phyloP scores from a whole-genome alignment of 1,140 invertebrate genomes.

The Dermatophagoides farinae region DNA sequence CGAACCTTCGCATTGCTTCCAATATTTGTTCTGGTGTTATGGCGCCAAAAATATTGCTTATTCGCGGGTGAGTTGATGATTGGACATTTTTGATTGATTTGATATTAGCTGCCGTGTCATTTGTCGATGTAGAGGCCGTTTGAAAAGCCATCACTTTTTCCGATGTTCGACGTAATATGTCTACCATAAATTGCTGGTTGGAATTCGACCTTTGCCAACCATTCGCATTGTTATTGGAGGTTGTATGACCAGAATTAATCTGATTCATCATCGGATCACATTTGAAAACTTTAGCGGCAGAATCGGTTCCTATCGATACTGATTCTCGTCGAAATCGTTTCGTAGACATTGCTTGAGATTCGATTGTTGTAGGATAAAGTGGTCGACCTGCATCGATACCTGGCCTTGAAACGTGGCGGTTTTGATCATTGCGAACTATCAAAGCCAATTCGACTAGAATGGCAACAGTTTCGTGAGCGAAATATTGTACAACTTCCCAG shows the following conservation, averaged over 20 bases:
- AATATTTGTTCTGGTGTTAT: background rate
- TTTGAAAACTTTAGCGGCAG: no score
- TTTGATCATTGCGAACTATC: slow-evolving; percentile 34
- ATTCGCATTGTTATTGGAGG: no score
- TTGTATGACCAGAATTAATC: no score
- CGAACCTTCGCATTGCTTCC: background rate
- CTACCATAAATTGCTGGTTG: background rate
- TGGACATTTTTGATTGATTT: no score
- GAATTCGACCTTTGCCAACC: no score
- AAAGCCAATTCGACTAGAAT: slow-evolving; percentile 37
- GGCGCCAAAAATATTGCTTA: background rate
- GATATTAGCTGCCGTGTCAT: background rate
- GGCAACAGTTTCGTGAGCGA: slow-evolving; percentile 42
- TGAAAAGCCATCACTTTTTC: background rate
- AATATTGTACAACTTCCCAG: slow-evolving; percentile 35
- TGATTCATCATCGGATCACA: no score
- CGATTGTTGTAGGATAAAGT: no score
- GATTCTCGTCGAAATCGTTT: no score
- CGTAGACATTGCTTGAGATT: no score
- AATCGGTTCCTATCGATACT: no score
- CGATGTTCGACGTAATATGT: background rate
- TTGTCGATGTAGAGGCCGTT: background rate
- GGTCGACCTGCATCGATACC: no score
- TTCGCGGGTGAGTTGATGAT: background rate
- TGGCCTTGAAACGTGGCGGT: no score